Percentiles rank a stretch among this genome's conserved stretches.
These are phyloP conservation scores for Onychomys arenicola DNA, from an alignment of 2,797 vertebrate genomes.

Conservation along the genomic window DNA sequence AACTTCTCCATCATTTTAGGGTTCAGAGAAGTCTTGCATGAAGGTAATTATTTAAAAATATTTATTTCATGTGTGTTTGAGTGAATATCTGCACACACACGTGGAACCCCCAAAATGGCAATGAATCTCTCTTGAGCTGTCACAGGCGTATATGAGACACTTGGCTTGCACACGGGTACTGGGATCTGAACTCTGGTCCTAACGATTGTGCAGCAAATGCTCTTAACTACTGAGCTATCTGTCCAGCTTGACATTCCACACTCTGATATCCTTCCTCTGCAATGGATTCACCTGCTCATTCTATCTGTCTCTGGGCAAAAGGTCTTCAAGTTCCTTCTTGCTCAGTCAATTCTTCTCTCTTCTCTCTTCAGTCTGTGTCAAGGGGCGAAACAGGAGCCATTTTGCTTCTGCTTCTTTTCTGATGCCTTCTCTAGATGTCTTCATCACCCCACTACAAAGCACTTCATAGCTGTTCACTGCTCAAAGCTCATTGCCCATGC, in stretches of 20 bases:
- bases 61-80: background rate
- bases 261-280: background rate
- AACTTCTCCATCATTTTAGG: background rate
- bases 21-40: background rate
- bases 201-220: background rate
- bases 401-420: background rate
- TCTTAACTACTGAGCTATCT: background rate
- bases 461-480: background rate
- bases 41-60: background rate
- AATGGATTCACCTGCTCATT: background rate
- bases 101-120: background rate
- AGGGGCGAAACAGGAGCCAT: background rate
- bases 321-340: background rate
- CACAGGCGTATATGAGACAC: background rate
- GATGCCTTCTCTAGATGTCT: background rate
- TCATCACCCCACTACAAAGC: background rate
- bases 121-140: background rate
- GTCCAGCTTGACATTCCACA: too few species aligned
- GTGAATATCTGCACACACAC: background rate
- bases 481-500: background rate
- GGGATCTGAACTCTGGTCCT: background rate
- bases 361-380: background rate
- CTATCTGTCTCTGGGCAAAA: background rate
- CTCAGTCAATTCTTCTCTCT: background rate
- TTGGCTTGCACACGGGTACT: background rate